These are phyloP conservation scores for Talpa occidentalis DNA, from an alignment of 2,113 vertebrate genomes.

Conservation along the genomic window DNA sequence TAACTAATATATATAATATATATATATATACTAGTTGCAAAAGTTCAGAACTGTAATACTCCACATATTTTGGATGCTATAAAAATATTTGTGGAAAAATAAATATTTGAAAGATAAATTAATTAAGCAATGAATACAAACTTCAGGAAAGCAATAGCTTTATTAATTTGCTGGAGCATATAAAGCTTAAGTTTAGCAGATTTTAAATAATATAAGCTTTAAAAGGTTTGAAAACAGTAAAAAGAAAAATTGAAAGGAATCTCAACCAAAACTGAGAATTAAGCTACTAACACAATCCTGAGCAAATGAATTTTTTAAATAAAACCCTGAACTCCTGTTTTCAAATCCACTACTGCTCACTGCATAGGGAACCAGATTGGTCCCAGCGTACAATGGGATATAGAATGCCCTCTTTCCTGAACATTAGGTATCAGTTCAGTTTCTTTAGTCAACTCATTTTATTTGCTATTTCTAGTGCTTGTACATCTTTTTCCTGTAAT, in stretches of 20 bases:
- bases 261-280: background rate
- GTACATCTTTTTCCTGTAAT: constrained; percentile 47
- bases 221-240: background rate
- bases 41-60: background rate
- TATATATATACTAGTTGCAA: background rate
- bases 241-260: constrained; percentile 12
- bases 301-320: background rate
- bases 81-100: background rate
- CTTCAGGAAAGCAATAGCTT: background rate
- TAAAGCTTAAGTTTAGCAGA: background rate
- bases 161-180: background rate
- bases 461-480: constrained; percentile 47
- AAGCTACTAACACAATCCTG: background rate
- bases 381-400: background rate
- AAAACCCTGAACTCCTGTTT: background rate
- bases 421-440: background rate
- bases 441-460: constrained; percentile 41
- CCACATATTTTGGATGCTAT: background rate
- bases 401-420: background rate
- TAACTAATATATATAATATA: too few species aligned
- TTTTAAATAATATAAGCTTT: background rate
- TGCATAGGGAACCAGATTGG: background rate
- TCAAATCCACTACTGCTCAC: background rate
- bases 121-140: background rate
- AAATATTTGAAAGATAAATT: background rate